Evolutionary conservation across 2,797 vertebrate genomes (phyloP), one percentile per base, ranked within the genome.

Genomic region (Trematomus bernacchii): DNA sequence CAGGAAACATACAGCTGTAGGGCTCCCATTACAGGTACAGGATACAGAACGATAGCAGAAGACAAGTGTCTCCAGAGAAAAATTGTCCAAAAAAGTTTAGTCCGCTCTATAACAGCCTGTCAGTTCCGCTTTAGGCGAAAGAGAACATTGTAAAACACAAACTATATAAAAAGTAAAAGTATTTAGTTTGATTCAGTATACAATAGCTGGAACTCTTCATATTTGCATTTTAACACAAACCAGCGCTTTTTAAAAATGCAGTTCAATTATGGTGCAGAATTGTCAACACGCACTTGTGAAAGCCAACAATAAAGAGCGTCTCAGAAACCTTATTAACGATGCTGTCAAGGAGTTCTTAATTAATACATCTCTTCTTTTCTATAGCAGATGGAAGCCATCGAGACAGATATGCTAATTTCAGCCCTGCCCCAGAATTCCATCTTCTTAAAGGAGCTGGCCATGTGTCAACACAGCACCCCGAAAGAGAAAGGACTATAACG

Each of bases 361-460:
- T 66, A 68, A 85, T 80, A 76, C 57, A 40, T 18, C 27, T 60
- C 43, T 52, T 52, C 59, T 73, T 47, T 62, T 40, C 19, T 43
- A 27, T 27, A 90, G 64, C 83, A 90, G 86, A 91, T 85, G 88
- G 30, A 13, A 71, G 59, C 61, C 66, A 83, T 33, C 18, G 73
- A 75, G 72, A 62, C 57, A 79, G 55, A 62, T 67, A 66, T 71
- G 76, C 40, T 64, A 59, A 72, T 80, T 79, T 47, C 1, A 82
- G 69, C 51, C 15, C 59, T 73, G 48, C 37, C 44, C 69, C 46
- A 66, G 73, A 77, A 59, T 72, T 30, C 48, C 19, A 80, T 63
- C 30, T 11, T 61, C 51, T 70, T 82, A 10, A 83, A 77, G 27
- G 80, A 68, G 51, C 66, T 54, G 44, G 79, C 54, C 59, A 53